phyloP scores from a whole-genome alignment of 2,797 vertebrate species.

The Poecilia gillii region DNA sequence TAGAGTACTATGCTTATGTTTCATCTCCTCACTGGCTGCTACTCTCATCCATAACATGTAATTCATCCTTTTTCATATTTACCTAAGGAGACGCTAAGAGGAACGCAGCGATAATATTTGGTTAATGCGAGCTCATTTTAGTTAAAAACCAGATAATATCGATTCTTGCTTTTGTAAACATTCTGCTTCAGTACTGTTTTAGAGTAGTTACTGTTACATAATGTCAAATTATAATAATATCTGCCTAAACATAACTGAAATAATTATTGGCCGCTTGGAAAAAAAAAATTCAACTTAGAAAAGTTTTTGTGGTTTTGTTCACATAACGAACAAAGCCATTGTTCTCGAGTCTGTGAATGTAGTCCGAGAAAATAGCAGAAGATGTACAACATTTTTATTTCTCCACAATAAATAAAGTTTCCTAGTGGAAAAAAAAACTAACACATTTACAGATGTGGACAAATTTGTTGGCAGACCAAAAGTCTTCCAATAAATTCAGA shows the following conservation, averaged over 20 bases:
- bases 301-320: neutral
- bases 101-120: constrained; percentile 57
- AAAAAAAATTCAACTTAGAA: neutral
- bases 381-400: neutral
- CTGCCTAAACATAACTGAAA: constrained; percentile 11
- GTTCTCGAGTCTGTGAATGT: neutral
- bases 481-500: neutral
- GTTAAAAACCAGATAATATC: constrained; percentile 50
- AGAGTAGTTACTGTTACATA: neutral
- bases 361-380: neutral
- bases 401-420: neutral
- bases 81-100: constrained; percentile 41
- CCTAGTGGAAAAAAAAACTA: neutral
- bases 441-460: neutral
- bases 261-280: neutral
- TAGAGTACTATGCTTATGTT: constrained; percentile 37
- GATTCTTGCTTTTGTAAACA: neutral
- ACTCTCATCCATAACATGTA: constrained; percentile 49
- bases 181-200: neutral
- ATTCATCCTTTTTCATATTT: constrained; percentile 57
- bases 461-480: neutral
- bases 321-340: neutral
- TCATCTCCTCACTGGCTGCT: constrained; percentile 35
- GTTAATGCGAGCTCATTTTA: constrained; percentile 51
- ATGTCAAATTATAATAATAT: neutral